phyloP scores from a whole-genome alignment of 1,140 invertebrate genomes.

The Rhyacophila brunnea region DNA sequence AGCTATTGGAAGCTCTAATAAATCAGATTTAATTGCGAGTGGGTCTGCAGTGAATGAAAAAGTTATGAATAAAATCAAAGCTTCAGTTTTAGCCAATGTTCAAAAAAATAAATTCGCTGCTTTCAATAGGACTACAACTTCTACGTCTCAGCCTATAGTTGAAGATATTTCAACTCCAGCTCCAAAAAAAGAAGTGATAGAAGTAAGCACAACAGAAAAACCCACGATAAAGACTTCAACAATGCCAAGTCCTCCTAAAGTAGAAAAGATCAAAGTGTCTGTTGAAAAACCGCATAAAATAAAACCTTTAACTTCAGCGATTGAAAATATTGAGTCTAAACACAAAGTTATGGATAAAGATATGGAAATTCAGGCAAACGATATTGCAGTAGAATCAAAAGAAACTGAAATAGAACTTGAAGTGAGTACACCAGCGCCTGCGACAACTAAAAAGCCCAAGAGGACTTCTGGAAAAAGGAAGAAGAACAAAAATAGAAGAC shows the following conservation, averaged over 20 bases:
- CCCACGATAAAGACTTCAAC: conserved; percentile 23
- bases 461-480: conserved; percentile 46
- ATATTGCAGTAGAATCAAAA: conserved; percentile 52
- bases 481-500: conserved; percentile 52
- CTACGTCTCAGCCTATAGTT: conserved; percentile 16
- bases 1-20: conserved; percentile 48
- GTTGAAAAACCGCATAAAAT: conserved; percentile 31
- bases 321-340: conserved; percentile 38
- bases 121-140: conserved; percentile 35
- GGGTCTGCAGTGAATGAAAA: conserved; percentile 54
- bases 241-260: conserved; percentile 20
- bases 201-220: conserved; percentile 29
- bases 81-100: conserved; percentile 51
- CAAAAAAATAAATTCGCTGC: conserved; percentile 50
- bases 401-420: conserved; percentile 57
- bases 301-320: conserved; percentile 37
- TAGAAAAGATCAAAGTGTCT: conserved; percentile 15
- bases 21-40: conserved; percentile 50
- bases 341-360: background rate
- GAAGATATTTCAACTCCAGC: conserved; percentile 36
- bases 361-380: background rate
- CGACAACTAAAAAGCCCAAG: conserved; percentile 53
- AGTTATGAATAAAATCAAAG: conserved; percentile 52
- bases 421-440: conserved; percentile 48
- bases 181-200: conserved; percentile 6